Evolutionary conservation across 2,797 vertebrate genomes (phyloP).

Genomic region (Hafferia zeledoni): DNA sequence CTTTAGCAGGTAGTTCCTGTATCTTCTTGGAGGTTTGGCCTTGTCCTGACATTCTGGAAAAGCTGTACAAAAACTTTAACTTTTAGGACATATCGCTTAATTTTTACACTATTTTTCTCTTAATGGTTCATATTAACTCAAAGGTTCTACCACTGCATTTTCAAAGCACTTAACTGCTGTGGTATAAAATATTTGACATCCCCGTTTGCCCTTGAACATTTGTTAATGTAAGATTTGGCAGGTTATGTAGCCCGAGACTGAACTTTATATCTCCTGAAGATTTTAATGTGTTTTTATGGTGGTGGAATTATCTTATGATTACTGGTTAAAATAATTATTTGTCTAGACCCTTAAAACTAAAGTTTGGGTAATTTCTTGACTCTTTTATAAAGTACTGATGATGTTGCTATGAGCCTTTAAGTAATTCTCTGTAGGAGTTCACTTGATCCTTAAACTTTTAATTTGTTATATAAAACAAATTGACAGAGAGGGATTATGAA

Average conservation of each 20-base stretch:
- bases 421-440: neutral
- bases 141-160: neutral
- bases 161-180: conserved; percentile 4
- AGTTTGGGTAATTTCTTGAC: neutral
- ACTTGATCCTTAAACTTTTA: conserved; percentile 7
- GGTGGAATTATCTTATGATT: conserved; percentile 5
- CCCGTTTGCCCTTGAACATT: neutral
- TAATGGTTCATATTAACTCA: neutral
- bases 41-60: neutral
- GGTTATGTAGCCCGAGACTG: neutral
- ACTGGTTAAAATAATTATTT: neutral
- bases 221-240: conserved; percentile 2
- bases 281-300: neutral
- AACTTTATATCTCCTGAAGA: neutral
- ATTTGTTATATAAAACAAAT: neutral
- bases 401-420: neutral
- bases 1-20: neutral
- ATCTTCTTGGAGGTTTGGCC: neutral
- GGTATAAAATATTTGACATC: conserved; percentile 4
- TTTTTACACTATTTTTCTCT: neutral
- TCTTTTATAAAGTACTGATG: neutral
- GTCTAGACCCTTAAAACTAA: neutral
- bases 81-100: neutral
- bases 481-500: neutral
- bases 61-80: neutral